Evolutionary conservation across 2,113 vertebrate species (phyloP).

Genomic region (Pelecanoides urinatrix): DNA sequence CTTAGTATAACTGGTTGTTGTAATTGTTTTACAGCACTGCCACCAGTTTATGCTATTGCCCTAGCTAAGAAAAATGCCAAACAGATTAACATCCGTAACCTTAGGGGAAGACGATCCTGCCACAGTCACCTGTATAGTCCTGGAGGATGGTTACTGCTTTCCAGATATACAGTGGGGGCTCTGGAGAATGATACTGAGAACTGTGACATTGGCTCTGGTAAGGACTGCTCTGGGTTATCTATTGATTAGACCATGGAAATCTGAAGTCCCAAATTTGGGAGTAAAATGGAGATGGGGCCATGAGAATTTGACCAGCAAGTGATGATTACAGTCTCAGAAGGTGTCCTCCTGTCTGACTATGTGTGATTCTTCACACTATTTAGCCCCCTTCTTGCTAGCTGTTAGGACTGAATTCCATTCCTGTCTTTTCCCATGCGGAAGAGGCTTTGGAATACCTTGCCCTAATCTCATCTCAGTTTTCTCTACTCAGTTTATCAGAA

Average conservation of each 20-base stretch:
- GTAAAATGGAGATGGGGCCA: neutral
- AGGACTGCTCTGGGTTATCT: neutral
- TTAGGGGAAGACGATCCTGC: constrained; percentile 83
- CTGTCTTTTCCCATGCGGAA: neutral
- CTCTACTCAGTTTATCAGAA: constrained; percentile 73
- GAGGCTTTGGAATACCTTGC: neutral
- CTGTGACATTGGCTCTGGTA: constrained; percentile 83
- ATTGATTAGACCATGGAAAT: neutral
- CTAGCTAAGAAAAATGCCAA: constrained; percentile 77
- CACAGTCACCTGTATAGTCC: constrained; percentile 85
- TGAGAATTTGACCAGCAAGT: neutral
- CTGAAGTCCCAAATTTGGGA: neutral
- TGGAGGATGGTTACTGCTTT: constrained; percentile 85
- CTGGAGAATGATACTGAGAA: constrained; percentile 61
- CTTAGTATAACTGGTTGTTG: neutral
- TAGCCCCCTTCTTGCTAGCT: neutral
- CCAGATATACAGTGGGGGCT: constrained; percentile 68
- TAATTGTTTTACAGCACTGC: constrained; percentile 69
- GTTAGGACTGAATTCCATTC: neutral
- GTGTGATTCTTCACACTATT: neutral
- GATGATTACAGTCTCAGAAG: neutral
- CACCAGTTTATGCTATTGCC: constrained; percentile 76
- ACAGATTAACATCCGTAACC: constrained; percentile 74
- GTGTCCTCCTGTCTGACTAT: neutral
- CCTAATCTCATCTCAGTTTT: neutral